Conservation (phyloP, 2,888 invertebrate species). For the Willowsia nigromaculata region DNA sequence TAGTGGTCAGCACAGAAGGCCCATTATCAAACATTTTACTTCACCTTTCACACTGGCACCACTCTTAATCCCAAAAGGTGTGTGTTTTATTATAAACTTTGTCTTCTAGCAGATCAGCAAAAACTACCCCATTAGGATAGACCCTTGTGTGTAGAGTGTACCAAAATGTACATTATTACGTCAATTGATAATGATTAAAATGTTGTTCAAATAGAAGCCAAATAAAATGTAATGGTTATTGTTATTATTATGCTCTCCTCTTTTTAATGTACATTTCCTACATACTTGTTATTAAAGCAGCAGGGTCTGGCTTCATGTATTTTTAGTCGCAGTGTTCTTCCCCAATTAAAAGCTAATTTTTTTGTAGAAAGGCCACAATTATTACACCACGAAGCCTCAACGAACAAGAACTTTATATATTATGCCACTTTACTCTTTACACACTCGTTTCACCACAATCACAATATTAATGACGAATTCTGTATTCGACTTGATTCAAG, state of each 20-base stretch:
- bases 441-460: slow-evolving; percentile 36
- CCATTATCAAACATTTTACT: background rate
- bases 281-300: background rate
- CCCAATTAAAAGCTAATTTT: slow-evolving; percentile 66
- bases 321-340: slow-evolving; percentile 17
- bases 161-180: slow-evolving; percentile 25
- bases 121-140: background rate
- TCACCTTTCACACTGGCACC: slow-evolving; percentile 17
- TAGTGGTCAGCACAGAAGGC: background rate
- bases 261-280: slow-evolving; percentile 7
- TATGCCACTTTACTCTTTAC: background rate
- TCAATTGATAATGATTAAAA: slow-evolving; percentile 63
- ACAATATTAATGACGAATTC: slow-evolving; percentile 54
- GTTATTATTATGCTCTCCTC: slow-evolving; percentile 19
- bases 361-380: slow-evolving; percentile 58
- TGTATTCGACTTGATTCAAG: background rate
- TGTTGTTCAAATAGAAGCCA: slow-evolving; percentile 56
- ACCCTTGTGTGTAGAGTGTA: background rate
- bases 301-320: background rate
- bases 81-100: background rate
- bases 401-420: background rate
- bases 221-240: slow-evolving; percentile 54
- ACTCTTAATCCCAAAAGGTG: background rate
- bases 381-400: slow-evolving; percentile 25
- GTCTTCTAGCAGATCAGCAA: slow-evolving; percentile 20